phyloP scores from a whole-genome alignment of 2,113 vertebrate species.

The Pseudopodoces humilis region DNA sequence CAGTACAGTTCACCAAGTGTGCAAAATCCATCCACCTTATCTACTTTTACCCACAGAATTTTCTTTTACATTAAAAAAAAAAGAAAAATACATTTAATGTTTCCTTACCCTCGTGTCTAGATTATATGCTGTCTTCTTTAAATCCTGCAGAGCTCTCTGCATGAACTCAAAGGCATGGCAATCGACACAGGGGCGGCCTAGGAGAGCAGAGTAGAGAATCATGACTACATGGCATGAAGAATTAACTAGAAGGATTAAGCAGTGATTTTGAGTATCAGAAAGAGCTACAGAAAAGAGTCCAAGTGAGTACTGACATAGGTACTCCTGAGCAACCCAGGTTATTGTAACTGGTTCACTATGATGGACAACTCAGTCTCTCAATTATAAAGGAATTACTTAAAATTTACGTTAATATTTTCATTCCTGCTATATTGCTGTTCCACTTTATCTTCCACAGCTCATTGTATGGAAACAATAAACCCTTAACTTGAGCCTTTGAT shows the following conservation, averaged over 20 bases:
- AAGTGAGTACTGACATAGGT: neutral
- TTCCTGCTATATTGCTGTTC: neutral
- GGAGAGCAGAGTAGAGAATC: neutral
- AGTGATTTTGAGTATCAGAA: neutral
- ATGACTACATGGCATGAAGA: neutral
- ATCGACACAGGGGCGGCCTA: constrained; percentile 95
- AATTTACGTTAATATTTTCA: neutral
- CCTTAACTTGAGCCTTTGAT: neutral
- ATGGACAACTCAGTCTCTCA: neutral
- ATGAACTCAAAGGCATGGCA: constrained; percentile 98
- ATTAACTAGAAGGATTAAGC: neutral
- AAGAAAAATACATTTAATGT: neutral
- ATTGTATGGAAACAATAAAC: neutral
- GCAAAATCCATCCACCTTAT: neutral
- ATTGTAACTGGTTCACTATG: neutral
- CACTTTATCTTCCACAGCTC: neutral
- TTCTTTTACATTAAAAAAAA: neutral
- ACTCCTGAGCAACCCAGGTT: neutral
- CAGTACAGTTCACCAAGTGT: neutral
- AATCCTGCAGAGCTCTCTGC: constrained; percentile 95
- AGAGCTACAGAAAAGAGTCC: neutral
- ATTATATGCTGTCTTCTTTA: constrained; percentile 93
- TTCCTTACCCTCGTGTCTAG: constrained; percentile 88
- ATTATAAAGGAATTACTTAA: neutral
- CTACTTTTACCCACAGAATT: neutral